These are phyloP conservation scores for Marcusenius ussheri DNA, from an alignment of 2,113 vertebrate species.

Conservation along the genomic window DNA sequence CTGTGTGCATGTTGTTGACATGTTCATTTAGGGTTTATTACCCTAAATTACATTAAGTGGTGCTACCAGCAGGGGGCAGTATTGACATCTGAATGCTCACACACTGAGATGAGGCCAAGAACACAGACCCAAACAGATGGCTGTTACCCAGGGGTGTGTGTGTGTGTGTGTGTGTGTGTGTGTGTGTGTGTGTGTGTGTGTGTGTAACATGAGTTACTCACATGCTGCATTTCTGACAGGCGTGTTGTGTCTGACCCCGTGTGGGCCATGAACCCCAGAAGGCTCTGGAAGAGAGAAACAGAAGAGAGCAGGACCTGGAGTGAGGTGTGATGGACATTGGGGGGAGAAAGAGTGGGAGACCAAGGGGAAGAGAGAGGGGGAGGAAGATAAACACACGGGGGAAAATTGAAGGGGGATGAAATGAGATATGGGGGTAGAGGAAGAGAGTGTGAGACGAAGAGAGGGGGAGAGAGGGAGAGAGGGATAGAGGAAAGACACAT, in stretches of 20 bases:
- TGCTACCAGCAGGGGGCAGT: neutral
- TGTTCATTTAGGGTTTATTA: neutral
- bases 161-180: too few relatives aligned
- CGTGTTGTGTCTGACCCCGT: constrained; percentile 59
- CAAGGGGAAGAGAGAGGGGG: constrained; percentile 16
- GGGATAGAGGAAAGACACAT: neutral
- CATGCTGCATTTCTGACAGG: constrained; percentile 45
- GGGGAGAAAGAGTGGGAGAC: neutral
- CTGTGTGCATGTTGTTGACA: neutral
- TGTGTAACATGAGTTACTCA: neutral
- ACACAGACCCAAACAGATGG: neutral
- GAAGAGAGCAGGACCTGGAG: constrained; percentile 15
- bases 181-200: too few relatives aligned
- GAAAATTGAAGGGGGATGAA: neutral
- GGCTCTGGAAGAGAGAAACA: constrained; percentile 52
- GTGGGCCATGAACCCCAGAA: constrained; percentile 60
- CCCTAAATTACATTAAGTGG: neutral
- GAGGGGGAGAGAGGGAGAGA: neutral
- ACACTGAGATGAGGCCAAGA: neutral
- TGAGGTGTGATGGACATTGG: neutral
- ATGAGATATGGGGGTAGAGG: neutral
- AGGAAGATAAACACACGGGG: neutral
- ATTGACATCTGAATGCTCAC: neutral
- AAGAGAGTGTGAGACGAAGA: neutral
- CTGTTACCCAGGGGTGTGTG: neutral